Base-by-base conservation (phyloP, 2,113 vertebrate genomes). In the Coreoperca whiteheadi region DNA sequence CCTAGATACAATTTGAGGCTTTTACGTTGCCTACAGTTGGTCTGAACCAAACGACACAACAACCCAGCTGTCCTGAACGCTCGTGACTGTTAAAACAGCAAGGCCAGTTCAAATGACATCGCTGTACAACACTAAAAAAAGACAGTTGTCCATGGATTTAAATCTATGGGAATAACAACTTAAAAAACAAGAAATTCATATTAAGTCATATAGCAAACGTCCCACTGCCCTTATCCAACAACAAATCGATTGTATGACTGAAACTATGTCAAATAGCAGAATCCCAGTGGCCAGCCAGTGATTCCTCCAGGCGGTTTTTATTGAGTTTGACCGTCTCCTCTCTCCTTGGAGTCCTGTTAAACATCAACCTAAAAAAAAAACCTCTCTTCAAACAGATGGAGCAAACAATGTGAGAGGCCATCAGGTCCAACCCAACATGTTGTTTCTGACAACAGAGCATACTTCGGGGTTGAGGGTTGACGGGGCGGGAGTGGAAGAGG, bases 371-470 rank as follows among this genome's bases (percentile, higher is more conserved):
- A 68, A 71, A 71, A 68, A 71, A 64, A 56, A 64, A 71, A 11
- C 15, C 21, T 69, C 69, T 84, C 77, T 71, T 88, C 87, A 86
- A 85, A 89, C 82, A 92, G 82, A 87, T 78, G 82, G 83, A 72
- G 84, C 84, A 87, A 88, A 84, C 78, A 87, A 77, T 79, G 81
- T 74, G 64, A 85, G 85, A 79, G 87, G 85, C 80, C 82, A 84
- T 81, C 85, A 86, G 73, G 88, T 90, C 70, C 84, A 71, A 70
- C 10, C 66, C 68, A 74, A 64, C 74, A 63, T 91, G 85, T 88
- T 93, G 74, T 91, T 84, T 87, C 86, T 92, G 85, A 92, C 93
- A 90, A 88, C 90, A 92, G 83, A 83, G 83, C 87, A 83, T 43
- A 86, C 51, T 87, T 77, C 14, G 57, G 77, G 60, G 74, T 77